Evolutionary conservation across 2,888 invertebrate genomes (phyloP).

Genomic region (Pyrocoelia pectoralis): DNA sequence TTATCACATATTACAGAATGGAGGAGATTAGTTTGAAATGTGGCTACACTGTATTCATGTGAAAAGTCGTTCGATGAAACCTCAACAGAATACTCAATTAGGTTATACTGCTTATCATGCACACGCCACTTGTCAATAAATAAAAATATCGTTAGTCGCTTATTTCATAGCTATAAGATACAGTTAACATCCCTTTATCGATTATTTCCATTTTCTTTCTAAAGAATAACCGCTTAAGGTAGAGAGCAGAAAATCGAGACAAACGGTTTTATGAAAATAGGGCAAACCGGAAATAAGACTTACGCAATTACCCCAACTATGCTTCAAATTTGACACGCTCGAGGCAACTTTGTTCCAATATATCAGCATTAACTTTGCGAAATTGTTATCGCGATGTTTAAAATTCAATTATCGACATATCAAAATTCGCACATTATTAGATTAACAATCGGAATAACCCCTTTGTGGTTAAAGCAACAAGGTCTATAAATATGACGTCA

Average conservation of each 20-base stretch:
- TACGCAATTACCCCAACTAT: slow-evolving; percentile 1
- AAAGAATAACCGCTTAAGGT: not conserved
- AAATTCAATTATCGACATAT: not conserved
- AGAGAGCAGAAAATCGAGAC: not conserved
- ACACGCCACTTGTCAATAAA: slow-evolving; percentile 1
- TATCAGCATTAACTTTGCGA: too few species aligned
- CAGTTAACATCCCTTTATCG: not conserved
- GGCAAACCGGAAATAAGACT: not conserved
- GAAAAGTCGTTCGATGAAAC: slow-evolving; percentile 1
- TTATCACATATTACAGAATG: too few species aligned
- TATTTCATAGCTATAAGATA: not conserved
- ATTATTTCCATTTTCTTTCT: not conserved
- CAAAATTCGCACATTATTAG: slow-evolving; percentile 17
- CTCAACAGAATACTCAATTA: slow-evolving; percentile 1
- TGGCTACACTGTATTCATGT: not conserved
- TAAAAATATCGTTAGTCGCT: not conserved
- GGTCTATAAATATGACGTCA: slow-evolving; percentile 45
- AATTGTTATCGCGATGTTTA: not conserved
- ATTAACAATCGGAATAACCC: slow-evolving; percentile 37
- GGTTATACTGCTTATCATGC: not conserved
- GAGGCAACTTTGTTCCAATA: not conserved
- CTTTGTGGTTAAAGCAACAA: slow-evolving; percentile 43
- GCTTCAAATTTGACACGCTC: not conserved
- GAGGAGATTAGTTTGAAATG: not conserved
- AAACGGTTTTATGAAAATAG: not conserved